Base-by-base conservation (phyloP, 2,888 invertebrate species). In the Tubiluchus corallicola region DNA sequence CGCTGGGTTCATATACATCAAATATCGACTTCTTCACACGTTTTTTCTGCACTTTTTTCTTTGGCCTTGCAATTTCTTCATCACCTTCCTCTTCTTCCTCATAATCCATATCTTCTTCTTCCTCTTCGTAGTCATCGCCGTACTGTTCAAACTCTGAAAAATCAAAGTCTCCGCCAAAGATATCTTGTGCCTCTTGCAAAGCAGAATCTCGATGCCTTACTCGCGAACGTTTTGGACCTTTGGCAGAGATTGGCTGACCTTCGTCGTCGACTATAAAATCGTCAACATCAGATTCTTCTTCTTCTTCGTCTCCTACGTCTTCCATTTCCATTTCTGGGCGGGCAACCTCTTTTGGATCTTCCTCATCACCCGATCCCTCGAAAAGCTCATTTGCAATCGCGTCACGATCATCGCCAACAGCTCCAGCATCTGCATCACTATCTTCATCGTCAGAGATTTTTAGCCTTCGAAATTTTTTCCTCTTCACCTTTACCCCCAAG, bases 191-290 rank as follows among this genome's bases (percentile, higher is more conserved):
- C 64, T 96, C 88, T 74, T 94, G 92, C 16, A 94, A 68, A 1
- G 84, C 83, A n/a, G n/a, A n/a, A n/a, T n/a, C n/a, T n/a, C 19
- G 19, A n/a, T 4, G 3, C 20, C 3, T 29, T 29, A 17, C 5
- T 17, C 19, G 19, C 39, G 13, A 3, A 17, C 20, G 3, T 19
- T 40, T 40, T 18, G 29, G 2, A 21, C 40, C 2, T 38, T 17
- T 4, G 38, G 52, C 53, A 42, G 55, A 55, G 41, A 60, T 29
- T 29, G 29, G 29, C 38, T 60, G 56, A 0, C 58, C 65, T 56
- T 94, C 85, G 58, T 90, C 92, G 58, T 90, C 92, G 0, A 96
- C 96, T 59, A 98, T 96, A 61, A 98, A 98, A 63, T 90, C 90
- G 68, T 90, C 90, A 2, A 82, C 82, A 53, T 66, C 66, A 54